phyloP scores from a whole-genome alignment of 2,797 vertebrate genomes.

The Molossus alvarezi region DNA sequence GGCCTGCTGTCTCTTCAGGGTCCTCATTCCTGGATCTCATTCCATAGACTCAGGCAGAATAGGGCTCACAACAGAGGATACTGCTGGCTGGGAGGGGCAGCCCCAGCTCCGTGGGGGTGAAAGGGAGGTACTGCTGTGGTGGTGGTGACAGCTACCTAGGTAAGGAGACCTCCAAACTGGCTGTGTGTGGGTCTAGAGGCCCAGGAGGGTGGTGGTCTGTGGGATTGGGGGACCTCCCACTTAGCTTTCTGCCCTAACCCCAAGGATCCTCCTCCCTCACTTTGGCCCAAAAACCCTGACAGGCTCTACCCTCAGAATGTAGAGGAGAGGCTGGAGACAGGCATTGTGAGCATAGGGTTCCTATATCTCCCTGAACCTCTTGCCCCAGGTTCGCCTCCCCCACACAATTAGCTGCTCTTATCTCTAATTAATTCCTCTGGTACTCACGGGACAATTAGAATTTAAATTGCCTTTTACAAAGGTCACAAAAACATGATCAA shows the following conservation, averaged over 20 bases:
- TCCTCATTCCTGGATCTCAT: too few relatives aligned
- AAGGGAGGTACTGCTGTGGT: not conserved
- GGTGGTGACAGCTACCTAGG: not conserved
- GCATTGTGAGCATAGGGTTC: not conserved
- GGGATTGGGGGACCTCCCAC: not conserved
- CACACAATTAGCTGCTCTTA: constrained; percentile 89
- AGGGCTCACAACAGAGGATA: not conserved
- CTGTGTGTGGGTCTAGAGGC: not conserved
- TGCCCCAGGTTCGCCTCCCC: constrained; percentile 79
- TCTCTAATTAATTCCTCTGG: constrained; percentile 91
- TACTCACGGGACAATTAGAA: constrained; percentile 91
- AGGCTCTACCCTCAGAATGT: constrained; percentile 77
- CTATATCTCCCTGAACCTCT: constrained; percentile 78
- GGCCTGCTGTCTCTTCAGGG: not conserved
- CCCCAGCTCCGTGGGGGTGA: not conserved
- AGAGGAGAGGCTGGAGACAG: constrained; percentile 80
- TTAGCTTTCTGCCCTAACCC: not conserved
- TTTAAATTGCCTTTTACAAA: constrained; percentile 92
- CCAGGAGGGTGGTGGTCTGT: not conserved
- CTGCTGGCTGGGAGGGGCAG: not conserved
- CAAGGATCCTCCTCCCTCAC: not conserved
- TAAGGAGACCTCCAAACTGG: not conserved
- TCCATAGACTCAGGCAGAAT: not conserved
- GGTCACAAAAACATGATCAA: constrained; percentile 91
- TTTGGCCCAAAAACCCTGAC: constrained; percentile 66